A percentile compares a stretch with the other conserved stretches of the same genome.
phyloP scores from a whole-genome alignment of 2,888 invertebrate genomes.

The Plagiodera versicolora region DNA sequence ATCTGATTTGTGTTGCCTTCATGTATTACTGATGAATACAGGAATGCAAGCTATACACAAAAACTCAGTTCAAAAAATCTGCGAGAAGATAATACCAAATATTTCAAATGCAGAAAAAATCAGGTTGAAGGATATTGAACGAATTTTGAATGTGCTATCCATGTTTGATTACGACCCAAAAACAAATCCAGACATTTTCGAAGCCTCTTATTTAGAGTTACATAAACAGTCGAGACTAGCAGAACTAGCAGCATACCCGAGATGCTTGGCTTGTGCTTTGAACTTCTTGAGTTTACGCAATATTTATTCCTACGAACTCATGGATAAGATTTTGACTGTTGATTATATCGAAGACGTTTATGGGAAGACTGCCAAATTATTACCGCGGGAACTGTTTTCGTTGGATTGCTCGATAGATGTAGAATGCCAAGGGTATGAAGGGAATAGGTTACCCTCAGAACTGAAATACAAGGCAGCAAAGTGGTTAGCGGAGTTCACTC shows the following conservation, averaged over 20 bases:
- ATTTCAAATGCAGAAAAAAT: constrained; percentile 48
- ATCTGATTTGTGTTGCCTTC: constrained; percentile 65
- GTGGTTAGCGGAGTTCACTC: constrained; percentile 63
- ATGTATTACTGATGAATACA: constrained; percentile 66
- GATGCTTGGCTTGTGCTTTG: constrained; percentile 63
- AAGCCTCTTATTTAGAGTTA: constrained; percentile 56
- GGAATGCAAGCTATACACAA: constrained; percentile 57
- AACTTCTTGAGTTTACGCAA: constrained; percentile 63
- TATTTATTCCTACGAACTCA: constrained; percentile 63
- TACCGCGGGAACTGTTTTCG: constrained; percentile 62
- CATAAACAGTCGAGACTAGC: constrained; percentile 56
- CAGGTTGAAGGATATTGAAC: constrained; percentile 76
- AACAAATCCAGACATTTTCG: constrained; percentile 54
- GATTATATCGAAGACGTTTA: constrained; percentile 62
- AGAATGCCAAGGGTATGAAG: constrained; percentile 62
- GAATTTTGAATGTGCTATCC: constrained; percentile 64
- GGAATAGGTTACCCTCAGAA: constrained; percentile 59
- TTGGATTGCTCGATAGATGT: constrained; percentile 65
- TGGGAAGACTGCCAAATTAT: constrained; percentile 44
- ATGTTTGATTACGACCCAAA: constrained; percentile 63
- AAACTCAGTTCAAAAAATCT: constrained; percentile 56
- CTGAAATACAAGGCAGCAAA: constrained; percentile 60
- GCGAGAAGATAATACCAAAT: constrained; percentile 57
- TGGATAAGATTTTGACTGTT: constrained; percentile 60
- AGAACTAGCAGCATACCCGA: constrained; percentile 64